Percentiles rank a stretch among this genome's conserved stretches.
These are phyloP conservation scores for Tamias sibiricus DNA, from an alignment of 2,113 vertebrate genomes.

Conservation along the genomic window DNA sequence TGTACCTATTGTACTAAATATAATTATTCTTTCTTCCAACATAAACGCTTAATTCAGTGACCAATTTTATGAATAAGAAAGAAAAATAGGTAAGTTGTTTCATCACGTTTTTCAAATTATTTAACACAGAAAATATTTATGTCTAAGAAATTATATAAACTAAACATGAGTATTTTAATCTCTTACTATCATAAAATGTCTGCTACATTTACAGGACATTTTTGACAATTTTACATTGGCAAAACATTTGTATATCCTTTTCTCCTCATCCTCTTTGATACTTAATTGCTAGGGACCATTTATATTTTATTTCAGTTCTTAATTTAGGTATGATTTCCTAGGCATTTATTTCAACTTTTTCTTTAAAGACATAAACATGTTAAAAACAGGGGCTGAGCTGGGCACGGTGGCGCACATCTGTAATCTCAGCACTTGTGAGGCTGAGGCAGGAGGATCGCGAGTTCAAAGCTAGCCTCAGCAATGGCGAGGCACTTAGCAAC, in stretches of 20 bases:
- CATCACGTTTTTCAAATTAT: background rate
- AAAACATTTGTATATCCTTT: background rate
- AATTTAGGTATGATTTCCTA: background rate
- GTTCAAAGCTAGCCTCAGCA: no score
- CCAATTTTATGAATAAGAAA: conserved; percentile 1
- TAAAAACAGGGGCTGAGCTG: background rate
- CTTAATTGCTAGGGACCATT: background rate
- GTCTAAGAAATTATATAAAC: background rate
- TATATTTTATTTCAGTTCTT: background rate
- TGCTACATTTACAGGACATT: background rate
- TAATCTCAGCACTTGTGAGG: no score
- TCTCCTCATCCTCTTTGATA: background rate
- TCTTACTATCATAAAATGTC: background rate
- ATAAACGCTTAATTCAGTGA: background rate
- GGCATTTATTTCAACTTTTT: background rate
- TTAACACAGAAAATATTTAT: background rate
- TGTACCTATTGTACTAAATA: background rate
- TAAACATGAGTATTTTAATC: background rate
- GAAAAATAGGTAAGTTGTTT: background rate
- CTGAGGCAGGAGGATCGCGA: no score
- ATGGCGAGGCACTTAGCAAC: no score
- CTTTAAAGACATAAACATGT: background rate
- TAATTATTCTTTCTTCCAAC: background rate
- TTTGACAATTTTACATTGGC: background rate
- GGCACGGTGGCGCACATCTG: no score